A percentile compares a stretch with the other conserved stretches of the same genome.
phyloP scores from a whole-genome alignment of 35 echinoderm and acorn worm species.

The Chiridota heheva region DNA sequence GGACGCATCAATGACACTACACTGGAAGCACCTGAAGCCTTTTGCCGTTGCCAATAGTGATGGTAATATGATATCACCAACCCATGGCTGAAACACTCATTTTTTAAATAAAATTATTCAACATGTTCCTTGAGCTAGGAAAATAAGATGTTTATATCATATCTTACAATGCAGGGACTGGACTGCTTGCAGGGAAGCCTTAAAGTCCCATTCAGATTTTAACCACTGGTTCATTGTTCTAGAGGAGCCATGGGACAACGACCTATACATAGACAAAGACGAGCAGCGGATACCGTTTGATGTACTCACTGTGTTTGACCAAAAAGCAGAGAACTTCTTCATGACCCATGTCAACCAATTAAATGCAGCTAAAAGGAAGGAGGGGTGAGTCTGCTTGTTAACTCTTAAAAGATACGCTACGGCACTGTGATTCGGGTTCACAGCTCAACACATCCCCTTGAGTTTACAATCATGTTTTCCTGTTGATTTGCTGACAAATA shows the following conservation, averaged over 20 bases:
- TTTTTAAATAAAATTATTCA: too few relatives aligned
- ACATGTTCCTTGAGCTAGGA: too few relatives aligned
- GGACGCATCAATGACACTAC: too few relatives aligned
- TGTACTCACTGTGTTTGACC: constrained; percentile 56
- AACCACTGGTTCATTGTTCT: constrained; percentile 75
- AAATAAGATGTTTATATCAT: too few relatives aligned
- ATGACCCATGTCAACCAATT: constrained; percentile 65
- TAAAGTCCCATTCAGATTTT: constrained; percentile 47
- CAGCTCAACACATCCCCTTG: too few relatives aligned
- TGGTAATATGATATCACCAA: too few relatives aligned
- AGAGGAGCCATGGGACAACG: constrained; percentile 59
- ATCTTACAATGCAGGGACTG: constrained; percentile 82
- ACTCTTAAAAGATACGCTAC: background rate
- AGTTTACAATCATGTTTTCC: too few relatives aligned
- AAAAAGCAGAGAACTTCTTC: constrained; percentile 68
- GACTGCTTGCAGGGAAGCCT: constrained; percentile 39
- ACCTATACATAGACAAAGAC: constrained; percentile 66
- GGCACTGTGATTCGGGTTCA: too few relatives aligned
- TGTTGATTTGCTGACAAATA: too few relatives aligned
- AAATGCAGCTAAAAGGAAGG: constrained; percentile 77
- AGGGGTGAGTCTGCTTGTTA: constrained; percentile 54
- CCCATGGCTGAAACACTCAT: too few relatives aligned
- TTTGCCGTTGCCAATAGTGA: too few relatives aligned
- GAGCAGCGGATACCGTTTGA: constrained; percentile 64
- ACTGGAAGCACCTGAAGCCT: too few relatives aligned